Evolutionary conservation across 2,888 invertebrate genomes (phyloP), one percentile per base, ranked within the genome.

Genomic region (Poecilobothrus nobilitatus): DNA sequence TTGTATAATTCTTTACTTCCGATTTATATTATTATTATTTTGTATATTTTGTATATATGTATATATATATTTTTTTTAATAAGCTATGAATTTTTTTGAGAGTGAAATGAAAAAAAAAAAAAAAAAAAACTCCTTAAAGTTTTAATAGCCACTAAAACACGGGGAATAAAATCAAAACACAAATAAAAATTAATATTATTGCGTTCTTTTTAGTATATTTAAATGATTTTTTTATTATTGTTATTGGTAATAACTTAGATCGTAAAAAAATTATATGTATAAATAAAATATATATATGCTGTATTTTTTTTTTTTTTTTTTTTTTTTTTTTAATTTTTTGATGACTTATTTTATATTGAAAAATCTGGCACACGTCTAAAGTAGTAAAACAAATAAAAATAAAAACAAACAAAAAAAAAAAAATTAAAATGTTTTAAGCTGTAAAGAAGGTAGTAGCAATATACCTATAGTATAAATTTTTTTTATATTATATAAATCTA

Each of bases 131-230:
- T 53, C 53, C 53, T 53, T 53, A 53, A 53, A 53, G 53, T 53
- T 63, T 65, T 65, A 65, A 65, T 65, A 65, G 37, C 34, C 33
- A 65, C n/a, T 33, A 33, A 33, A 65, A 65, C 20, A 34, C 33
- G 33, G 33, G 65, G 33, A 65, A 65, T 20, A 33, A 65, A 65
- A 65, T 20, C 33, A 37, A 65, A 65, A 65, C 20, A 65, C 34
- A 65, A 33, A 65, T 65, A 65, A 65, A 65, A 34, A 65, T 65
- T 34, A 65, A 65, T 65, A 65, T 65, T 65, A 65, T 65, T 65
- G 33, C 65, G 34, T 37, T 34, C 65, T 65, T 65, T 27, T 53
- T 34, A 65, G 65, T 65, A 34, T 65, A 65, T 65, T 65, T 65
- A 65, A 65, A 65, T 37, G 65, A 65, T 65, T 65, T 34, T 27